These are phyloP conservation scores for Whitmania pigra DNA, from an alignment of 1,140 invertebrate genomes.

Conservation along the genomic window DNA sequence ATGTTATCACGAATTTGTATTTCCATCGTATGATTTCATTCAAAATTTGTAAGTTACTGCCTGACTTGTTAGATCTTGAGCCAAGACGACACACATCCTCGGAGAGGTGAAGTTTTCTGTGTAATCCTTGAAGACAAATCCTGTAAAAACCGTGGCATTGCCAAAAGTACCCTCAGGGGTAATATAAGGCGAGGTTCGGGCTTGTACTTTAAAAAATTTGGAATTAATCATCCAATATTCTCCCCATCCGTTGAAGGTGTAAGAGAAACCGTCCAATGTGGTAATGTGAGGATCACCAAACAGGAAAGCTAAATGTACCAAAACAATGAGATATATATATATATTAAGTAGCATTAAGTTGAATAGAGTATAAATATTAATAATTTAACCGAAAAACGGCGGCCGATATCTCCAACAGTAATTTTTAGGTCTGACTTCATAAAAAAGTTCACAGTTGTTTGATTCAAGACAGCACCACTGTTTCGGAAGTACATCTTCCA, in stretches of 20 bases:
- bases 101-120: background rate
- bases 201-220: background rate
- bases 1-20: no score
- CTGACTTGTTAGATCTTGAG: background rate
- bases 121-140: background rate
- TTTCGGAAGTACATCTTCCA: constrained; percentile 15
- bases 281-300: constrained; percentile 24
- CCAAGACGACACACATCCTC: background rate
- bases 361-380: background rate
- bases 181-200: background rate
- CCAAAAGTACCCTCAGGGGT: background rate
- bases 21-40: no score
- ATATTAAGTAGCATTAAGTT: no score
- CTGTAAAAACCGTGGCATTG: constrained; percentile 13
- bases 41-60: no score
- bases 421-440: constrained; percentile 17
- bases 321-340: background rate
- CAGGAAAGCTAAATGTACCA: constrained; percentile 10
- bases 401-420: constrained; percentile 8
- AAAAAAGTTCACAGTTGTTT: constrained; percentile 20
- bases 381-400: constrained; percentile 7
- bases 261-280: constrained; percentile 21
- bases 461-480: constrained; percentile 19
- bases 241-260: constrained; percentile 24
- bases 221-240: constrained; percentile 21